These are phyloP conservation scores for Amphipoea oculea DNA, from an alignment of 2,888 invertebrate species.

Conservation along the genomic window DNA sequence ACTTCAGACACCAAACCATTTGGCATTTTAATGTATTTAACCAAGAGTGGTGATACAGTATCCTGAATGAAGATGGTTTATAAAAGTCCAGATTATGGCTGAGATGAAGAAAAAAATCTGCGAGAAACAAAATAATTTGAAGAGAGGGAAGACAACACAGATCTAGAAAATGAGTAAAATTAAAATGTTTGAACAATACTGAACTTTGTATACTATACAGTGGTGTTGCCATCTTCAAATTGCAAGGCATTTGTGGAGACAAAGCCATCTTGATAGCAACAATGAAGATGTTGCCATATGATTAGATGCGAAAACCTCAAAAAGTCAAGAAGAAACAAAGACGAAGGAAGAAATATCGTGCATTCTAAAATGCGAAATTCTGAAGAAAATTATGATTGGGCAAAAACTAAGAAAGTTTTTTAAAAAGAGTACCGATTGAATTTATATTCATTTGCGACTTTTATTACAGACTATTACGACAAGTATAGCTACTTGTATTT, in stretches of 20 bases:
- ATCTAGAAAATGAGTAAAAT: not conserved
- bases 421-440: slow-evolving; percentile 1
- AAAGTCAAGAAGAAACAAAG: not conserved
- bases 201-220: not conserved
- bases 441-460: slow-evolving; percentile 4
- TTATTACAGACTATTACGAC: not conserved
- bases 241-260: not conserved
- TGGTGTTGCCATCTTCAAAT: not conserved
- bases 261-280: not conserved
- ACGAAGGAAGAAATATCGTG: not conserved
- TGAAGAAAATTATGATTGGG: not conserved
- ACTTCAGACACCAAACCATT: not conserved
- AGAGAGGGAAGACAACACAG: not conserved
- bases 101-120: not conserved
- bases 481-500: not conserved
- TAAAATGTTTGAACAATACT: not conserved
- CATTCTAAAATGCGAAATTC: not conserved
- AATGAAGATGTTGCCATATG: slow-evolving; percentile 4
- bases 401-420: not conserved
- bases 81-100: not conserved
- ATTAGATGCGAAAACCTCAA: not conserved
- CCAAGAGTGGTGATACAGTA: slow-evolving; percentile 1
- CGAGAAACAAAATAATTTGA: not conserved
- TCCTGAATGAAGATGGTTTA: not conserved
- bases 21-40: not conserved